Conservation (phyloP, 1,140 invertebrate genomes). For the Odontomachus brunneus region DNA sequence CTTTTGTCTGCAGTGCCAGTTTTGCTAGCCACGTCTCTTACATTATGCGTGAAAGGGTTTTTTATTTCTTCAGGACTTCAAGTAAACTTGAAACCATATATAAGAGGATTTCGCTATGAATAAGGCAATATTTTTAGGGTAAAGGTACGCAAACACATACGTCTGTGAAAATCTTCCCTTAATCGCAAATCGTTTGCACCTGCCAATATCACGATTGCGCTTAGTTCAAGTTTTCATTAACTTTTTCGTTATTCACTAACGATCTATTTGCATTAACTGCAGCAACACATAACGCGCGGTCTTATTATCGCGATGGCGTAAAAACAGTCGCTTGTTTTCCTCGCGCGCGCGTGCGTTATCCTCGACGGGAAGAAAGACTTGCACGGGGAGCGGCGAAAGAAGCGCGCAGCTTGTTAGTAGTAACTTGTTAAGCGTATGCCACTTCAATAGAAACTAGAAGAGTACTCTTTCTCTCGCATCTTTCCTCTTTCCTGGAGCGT, state of each 20-base stretch:
- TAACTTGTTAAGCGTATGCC: constrained; percentile 69
- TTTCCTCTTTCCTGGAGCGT: constrained; percentile 34
- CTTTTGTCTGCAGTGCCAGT: no score
- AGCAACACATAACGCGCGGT: constrained; percentile 35
- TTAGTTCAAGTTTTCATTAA: background rate
- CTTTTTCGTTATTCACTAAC: constrained; percentile 54
- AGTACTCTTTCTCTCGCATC: constrained; percentile 57
- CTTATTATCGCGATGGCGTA: constrained; percentile 68
- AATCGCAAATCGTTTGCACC: background rate
- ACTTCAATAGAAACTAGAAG: constrained; percentile 65
- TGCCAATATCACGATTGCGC: background rate
- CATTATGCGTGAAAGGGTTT: no score
- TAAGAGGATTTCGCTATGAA: no score
- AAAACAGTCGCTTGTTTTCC: constrained; percentile 60
- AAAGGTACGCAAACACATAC: no score
- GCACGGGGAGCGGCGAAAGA: constrained; percentile 17
- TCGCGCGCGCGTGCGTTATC: background rate
- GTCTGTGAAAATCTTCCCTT: no score
- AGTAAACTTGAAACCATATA: no score
- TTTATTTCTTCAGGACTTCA: no score
- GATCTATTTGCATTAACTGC: constrained; percentile 60
- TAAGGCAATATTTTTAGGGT: no score
- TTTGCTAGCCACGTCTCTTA: no score
- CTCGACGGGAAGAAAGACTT: constrained; percentile 4
- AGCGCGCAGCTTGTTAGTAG: constrained; percentile 67